Evolutionary conservation across 2,113 vertebrate genomes (phyloP).

Genomic region (Plecotus auritus): DNA sequence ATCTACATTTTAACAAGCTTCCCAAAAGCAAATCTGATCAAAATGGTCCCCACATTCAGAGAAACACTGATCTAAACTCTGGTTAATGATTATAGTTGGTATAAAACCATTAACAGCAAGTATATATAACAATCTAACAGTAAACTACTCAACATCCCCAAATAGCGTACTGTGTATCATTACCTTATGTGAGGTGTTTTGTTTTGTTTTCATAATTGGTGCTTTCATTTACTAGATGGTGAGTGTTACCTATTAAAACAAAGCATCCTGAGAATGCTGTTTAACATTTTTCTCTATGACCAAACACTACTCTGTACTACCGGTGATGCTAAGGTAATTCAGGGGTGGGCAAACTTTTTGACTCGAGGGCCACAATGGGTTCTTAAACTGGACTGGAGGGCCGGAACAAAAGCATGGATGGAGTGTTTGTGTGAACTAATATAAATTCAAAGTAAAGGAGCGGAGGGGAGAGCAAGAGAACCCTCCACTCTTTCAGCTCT

Average conservation of each 20-base stretch:
- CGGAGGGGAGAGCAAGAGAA: too few relatives aligned
- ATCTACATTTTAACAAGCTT: background rate
- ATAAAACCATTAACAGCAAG: slow-evolving; percentile 25
- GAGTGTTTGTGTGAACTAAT: too few relatives aligned
- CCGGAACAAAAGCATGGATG: too few relatives aligned
- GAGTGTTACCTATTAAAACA: slow-evolving; percentile 4
- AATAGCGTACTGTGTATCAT: background rate
- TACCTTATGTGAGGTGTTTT: background rate
- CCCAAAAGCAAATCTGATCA: background rate
- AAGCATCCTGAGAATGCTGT: background rate
- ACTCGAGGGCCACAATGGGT: too few relatives aligned
- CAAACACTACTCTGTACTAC: background rate
- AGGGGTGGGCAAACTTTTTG: too few relatives aligned
- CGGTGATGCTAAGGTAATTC: background rate
- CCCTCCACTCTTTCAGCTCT: too few relatives aligned
- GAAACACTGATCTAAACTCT: slow-evolving; percentile 21
- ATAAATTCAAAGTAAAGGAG: too few relatives aligned
- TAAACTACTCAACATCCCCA: background rate
- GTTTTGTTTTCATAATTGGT: background rate
- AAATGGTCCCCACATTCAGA: background rate
- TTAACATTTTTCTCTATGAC: slow-evolving; percentile 15
- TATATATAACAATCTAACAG: background rate
- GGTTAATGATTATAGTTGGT: slow-evolving; percentile 49
- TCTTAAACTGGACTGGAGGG: too few relatives aligned
- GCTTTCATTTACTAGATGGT: background rate